A percentile compares a stretch with the other conserved stretches of the same genome.
phyloP scores from a whole-genome alignment of 2,888 invertebrate genomes.

The Acronicta aceris region DNA sequence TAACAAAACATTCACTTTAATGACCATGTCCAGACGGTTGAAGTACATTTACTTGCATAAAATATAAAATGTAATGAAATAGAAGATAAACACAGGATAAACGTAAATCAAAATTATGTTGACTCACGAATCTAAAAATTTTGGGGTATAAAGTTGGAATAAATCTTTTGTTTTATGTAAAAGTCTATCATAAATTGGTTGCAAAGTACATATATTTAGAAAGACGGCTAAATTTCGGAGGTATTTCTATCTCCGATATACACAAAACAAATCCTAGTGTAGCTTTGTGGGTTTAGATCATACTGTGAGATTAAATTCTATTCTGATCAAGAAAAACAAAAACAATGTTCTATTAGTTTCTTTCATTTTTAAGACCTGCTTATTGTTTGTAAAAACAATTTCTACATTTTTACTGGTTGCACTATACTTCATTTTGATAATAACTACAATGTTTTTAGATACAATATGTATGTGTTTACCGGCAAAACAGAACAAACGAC shows the following conservation, averaged over 20 bases:
- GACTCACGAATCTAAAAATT: slow-evolving; percentile 37
- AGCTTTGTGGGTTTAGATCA: slow-evolving; percentile 1
- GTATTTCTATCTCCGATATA: slow-evolving; percentile 12
- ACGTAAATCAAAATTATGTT: slow-evolving; percentile 32
- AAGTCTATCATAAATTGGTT: slow-evolving; percentile 2
- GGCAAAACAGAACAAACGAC: too few relatives aligned
- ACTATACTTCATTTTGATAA: neutral
- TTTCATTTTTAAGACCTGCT: slow-evolving; percentile 2
- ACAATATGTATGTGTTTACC: too few relatives aligned
- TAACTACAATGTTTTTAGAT: too few relatives aligned
- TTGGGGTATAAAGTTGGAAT: neutral
- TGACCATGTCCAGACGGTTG: slow-evolving; percentile 20
- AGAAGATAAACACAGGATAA: slow-evolving; percentile 17
- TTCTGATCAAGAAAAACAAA: slow-evolving; percentile 10
- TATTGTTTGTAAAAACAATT: slow-evolving; percentile 10
- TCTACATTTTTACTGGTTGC: slow-evolving; percentile 4
- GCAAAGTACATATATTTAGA: slow-evolving; percentile 11
- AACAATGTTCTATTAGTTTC: slow-evolving; percentile 18
- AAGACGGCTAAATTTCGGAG: slow-evolving; percentile 3
- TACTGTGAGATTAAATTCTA: slow-evolving; percentile 19
- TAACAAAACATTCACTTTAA: slow-evolving; percentile 35
- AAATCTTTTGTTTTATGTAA: slow-evolving; percentile 36
- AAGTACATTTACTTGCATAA: slow-evolving; percentile 30
- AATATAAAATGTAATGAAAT: slow-evolving; percentile 39
- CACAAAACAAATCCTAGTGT: slow-evolving; percentile 11